Evolutionary conservation across 1,140 invertebrate species (phyloP), one percentile per base, ranked within the genome.

Genomic region (Charaxes varanes): DNA sequence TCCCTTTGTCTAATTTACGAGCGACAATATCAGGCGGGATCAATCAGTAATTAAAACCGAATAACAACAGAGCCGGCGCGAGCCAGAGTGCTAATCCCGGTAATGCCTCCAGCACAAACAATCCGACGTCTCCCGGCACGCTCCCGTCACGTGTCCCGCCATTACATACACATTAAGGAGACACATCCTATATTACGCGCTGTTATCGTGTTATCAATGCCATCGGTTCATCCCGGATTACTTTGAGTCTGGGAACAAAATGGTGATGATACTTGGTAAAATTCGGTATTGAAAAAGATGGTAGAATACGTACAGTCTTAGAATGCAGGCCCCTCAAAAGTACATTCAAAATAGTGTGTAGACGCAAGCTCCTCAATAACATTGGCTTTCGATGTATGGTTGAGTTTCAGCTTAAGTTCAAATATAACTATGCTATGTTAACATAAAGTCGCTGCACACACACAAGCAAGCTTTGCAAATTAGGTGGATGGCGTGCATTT

Each of bases 31-130:
- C 70, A 36, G n/a, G 13, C 19, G 17, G 71, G 63, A 79, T 74
- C 68, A 64, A 80, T 80, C 76, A 64, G 72, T 77, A 80, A 80
- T 77, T 77, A 80, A 80, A 80, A 70, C 43, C 48, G 55, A 44
- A 50, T 50, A 46, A 45, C 48, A 45, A 49, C 40, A 49, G 40
- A 54, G 60, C 59, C 59, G 62, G 49, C 61, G 56, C 41, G 27
- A 34, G 45, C 44, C 55, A 71, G 68, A 81, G 73, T 81, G 77
- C 60, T 81, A 77, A 81, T 73, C 69, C 73, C 60, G 61, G 68
- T 66, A 56, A 67, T 53, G 55, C 64, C 59, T 51, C 30, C 54
- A 35, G 52, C 49, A 60, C 66, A 73, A 64, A 71, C 70, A 71
- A 41, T 53, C 34, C 30, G 53, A 43, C 60, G 24, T 47, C 46